Evolutionary conservation across 1,140 invertebrate species (phyloP).

Genomic region (Dufourea novaeangliae): DNA sequence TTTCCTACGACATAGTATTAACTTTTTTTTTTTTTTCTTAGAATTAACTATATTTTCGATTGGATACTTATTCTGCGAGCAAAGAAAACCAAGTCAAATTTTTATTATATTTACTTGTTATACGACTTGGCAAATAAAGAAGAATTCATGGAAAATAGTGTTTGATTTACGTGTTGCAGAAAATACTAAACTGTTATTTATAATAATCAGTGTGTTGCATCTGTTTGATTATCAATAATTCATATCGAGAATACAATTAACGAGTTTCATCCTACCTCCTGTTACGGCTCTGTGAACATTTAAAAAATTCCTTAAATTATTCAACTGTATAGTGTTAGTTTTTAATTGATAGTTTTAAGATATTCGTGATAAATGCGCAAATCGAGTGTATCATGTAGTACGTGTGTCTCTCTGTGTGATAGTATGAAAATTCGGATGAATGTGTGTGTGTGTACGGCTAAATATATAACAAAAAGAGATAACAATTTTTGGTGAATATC

Average conservation of each 20-base stretch:
- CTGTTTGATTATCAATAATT: constrained; percentile 50
- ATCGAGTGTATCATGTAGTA: constrained; percentile 50
- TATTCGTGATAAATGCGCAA: constrained; percentile 57
- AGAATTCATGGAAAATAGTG: constrained; percentile 28
- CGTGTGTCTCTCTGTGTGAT: constrained; percentile 41
- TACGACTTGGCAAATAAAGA: background rate
- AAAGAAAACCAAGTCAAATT: background rate
- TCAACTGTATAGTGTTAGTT: constrained; percentile 61
- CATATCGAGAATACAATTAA: constrained; percentile 55
- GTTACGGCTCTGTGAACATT: constrained; percentile 58
- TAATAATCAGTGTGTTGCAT: constrained; percentile 35
- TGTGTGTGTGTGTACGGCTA: constrained; percentile 25
- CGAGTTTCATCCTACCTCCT: constrained; percentile 62
- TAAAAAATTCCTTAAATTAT: constrained; percentile 67
- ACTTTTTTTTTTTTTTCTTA: background rate
- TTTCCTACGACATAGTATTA: constrained; percentile 27
- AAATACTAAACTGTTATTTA: constrained; percentile 43
- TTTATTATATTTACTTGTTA: constrained; percentile 17
- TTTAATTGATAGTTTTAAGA: constrained; percentile 56
- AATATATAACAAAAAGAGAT: constrained; percentile 40
- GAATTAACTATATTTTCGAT: constrained; percentile 5
- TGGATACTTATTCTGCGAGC: constrained; percentile 22
- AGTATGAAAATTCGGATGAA: constrained; percentile 44
- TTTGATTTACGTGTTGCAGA: constrained; percentile 26
- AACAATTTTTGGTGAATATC: constrained; percentile 40